Base-by-base conservation (phyloP, 2,113 vertebrate genomes). In the Charina bottae region DNA sequence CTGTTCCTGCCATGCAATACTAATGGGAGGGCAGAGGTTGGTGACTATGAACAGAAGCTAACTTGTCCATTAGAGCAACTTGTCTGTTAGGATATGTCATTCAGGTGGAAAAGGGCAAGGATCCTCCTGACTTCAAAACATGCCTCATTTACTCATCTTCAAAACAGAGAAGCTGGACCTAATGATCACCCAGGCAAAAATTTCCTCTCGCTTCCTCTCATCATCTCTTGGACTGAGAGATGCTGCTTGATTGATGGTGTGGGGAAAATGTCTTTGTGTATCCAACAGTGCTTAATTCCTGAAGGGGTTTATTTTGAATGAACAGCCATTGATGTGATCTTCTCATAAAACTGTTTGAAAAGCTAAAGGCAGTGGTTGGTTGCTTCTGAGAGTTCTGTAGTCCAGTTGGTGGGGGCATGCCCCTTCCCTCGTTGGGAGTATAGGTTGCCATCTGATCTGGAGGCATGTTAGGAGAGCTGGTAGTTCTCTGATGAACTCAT, bases 241-340 rank as follows among this genome's bases (percentile, higher is more conserved):
- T 72, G 42, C 4, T 91, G 23, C 21, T 46, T 83, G 64, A 87
- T 93, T 28, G 8, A 37, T n/a, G 26, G n/a, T 55, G 15, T 26
- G 59, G 68, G 56, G 90, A 1, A 91, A 1, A 15, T 93, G n/a
- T 53, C 88, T 94, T 88, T 93, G 64, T 93, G 88, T 59, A 92
- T 84, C 55, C 15, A 54, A 19, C 0, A 37, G 49, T 58, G 2
- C 1, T 96, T 89, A 94, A 0, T 53, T 93, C 87, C 58, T 55
- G 87, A 85, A 78, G 7, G 17, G 46, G 54, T 92, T 89, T 85
- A 24, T 49, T n/a, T 8, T 21, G 26, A 59, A 88, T 9, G 7
- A 87, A 92, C 46, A 68, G 49, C 42, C 64, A 87, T 87, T 89
- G 83, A 72, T 23, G 33, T 26, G 92, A 91, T 87, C 60, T 92